Evolutionary conservation across 64 coral and sea anemone genomes (phyloP).

Genomic region (Montipora foliosa): DNA sequence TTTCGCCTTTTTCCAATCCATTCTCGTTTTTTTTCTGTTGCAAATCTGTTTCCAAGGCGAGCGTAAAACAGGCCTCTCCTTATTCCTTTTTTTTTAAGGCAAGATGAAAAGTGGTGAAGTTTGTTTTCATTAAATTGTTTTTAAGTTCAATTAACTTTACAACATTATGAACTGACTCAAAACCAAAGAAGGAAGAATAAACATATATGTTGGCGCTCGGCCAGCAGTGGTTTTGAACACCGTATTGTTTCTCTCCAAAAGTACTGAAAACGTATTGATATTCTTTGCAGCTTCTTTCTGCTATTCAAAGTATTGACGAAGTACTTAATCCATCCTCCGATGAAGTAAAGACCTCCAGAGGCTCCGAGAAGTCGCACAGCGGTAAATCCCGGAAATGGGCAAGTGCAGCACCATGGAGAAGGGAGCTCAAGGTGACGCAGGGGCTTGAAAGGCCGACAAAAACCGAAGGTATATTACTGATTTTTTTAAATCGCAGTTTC

Average conservation of each 20-base stretch:
- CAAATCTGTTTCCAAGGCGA: too few species aligned
- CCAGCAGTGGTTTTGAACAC: neutral
- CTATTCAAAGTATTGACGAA: conserved; percentile 71
- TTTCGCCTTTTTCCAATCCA: too few species aligned
- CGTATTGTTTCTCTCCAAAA: neutral
- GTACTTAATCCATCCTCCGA: conserved; percentile 46
- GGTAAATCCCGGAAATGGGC: conserved; percentile 13
- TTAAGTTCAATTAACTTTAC: too few species aligned
- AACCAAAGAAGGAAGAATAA: too few species aligned
- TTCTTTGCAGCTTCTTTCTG: conserved; percentile 56
- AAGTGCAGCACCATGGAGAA: conserved; percentile 57
- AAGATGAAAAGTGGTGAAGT: too few species aligned
- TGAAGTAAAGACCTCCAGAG: neutral
- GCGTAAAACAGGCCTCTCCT: too few species aligned
- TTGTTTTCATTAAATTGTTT: too few species aligned
- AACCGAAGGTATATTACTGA: neutral
- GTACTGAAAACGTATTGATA: neutral
- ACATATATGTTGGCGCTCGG: too few species aligned
- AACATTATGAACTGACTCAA: too few species aligned
- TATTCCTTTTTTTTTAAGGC: too few species aligned
- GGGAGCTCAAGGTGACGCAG: neutral
- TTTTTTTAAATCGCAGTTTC: neutral
- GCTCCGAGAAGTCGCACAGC: neutral
- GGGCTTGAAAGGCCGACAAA: neutral
- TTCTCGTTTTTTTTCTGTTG: too few species aligned